A percentile compares a stretch with the other conserved stretches of the same genome.
These are phyloP conservation scores for Tiphia femorata DNA, from an alignment of 2,888 invertebrate species.

Conservation along the genomic window DNA sequence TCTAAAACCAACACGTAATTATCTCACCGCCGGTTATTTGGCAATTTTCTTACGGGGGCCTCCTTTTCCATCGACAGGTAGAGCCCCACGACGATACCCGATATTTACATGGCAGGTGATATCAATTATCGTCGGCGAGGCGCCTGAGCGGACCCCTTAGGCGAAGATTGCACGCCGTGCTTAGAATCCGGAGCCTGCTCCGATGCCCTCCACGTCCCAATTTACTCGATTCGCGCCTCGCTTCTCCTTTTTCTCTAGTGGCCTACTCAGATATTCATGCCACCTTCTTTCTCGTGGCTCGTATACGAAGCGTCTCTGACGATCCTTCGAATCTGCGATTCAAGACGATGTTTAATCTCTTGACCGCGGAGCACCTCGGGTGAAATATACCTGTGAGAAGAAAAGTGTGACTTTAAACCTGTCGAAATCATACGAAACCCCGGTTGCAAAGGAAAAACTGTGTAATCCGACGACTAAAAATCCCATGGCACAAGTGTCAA, in stretches of 20 bases:
- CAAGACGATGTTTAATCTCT: too few relatives aligned
- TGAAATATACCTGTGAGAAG: too few relatives aligned
- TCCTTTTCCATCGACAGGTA: constrained; percentile 47
- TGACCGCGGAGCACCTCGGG: too few relatives aligned
- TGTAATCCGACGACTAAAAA: neutral
- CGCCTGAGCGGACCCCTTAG: constrained; percentile 45
- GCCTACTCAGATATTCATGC: constrained; percentile 2
- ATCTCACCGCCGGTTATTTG: constrained; percentile 63
- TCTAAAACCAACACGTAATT: constrained; percentile 70
- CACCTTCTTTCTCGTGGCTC: neutral
- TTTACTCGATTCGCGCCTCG: constrained; percentile 56
- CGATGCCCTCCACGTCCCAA: constrained; percentile 38
- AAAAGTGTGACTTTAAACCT: too few relatives aligned
- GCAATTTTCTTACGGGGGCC: constrained; percentile 43
- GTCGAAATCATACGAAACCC: too few relatives aligned
- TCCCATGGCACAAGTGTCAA: neutral
- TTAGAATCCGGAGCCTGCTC: constrained; percentile 18
- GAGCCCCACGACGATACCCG: constrained; percentile 48
- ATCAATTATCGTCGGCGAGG: constrained; percentile 63
- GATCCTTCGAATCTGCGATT: too few relatives aligned
- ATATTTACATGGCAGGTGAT: constrained; percentile 68
- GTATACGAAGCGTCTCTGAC: too few relatives aligned
- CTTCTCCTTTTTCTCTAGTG: constrained; percentile 29
- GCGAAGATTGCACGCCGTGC: constrained; percentile 43
- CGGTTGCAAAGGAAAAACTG: too few relatives aligned